Percentiles rank a stretch among this genome's conserved stretches.
Conservation (phyloP, 1,140 invertebrate genomes). For the Propsilocerus akamusi region DNA sequence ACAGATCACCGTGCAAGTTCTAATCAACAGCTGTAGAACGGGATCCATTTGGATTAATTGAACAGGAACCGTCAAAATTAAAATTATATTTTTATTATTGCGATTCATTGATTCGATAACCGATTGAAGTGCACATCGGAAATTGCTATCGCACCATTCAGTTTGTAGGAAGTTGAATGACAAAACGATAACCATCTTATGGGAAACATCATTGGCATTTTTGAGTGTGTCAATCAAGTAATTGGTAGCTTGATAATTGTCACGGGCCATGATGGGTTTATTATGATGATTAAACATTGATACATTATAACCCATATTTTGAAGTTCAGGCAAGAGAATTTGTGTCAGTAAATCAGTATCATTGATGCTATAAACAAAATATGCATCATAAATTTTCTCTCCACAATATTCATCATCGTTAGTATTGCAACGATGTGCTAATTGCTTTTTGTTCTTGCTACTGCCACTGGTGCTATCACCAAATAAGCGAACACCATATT, state of each 20-base stretch:
- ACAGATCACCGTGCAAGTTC: slow-evolving; percentile 65
- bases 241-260: slow-evolving; percentile 44
- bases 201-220: slow-evolving; percentile 54
- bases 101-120: slow-evolving; percentile 48
- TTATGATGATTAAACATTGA: slow-evolving; percentile 41
- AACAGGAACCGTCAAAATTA: slow-evolving; percentile 39
- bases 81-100: slow-evolving; percentile 53
- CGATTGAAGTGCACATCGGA: slow-evolving; percentile 47
- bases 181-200: slow-evolving; percentile 49
- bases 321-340: slow-evolving; percentile 57
- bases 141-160: slow-evolving; percentile 54
- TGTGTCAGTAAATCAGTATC: slow-evolving; percentile 64
- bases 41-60: slow-evolving; percentile 52
- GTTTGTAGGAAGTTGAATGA: slow-evolving; percentile 52
- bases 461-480: slow-evolving; percentile 30
- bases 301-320: slow-evolving; percentile 49
- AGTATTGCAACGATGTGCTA: background rate
- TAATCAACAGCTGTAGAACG: slow-evolving; percentile 61
- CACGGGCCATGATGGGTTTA: slow-evolving; percentile 21
- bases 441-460: background rate
- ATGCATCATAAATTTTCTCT: slow-evolving; percentile 68
- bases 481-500: slow-evolving; percentile 52
- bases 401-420: slow-evolving; percentile 29
- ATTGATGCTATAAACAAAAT: slow-evolving; percentile 69
- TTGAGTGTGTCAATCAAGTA: slow-evolving; percentile 55